phyloP scores from a whole-genome alignment of 1,140 invertebrate genomes.

The Scaptomyza montana region DNA sequence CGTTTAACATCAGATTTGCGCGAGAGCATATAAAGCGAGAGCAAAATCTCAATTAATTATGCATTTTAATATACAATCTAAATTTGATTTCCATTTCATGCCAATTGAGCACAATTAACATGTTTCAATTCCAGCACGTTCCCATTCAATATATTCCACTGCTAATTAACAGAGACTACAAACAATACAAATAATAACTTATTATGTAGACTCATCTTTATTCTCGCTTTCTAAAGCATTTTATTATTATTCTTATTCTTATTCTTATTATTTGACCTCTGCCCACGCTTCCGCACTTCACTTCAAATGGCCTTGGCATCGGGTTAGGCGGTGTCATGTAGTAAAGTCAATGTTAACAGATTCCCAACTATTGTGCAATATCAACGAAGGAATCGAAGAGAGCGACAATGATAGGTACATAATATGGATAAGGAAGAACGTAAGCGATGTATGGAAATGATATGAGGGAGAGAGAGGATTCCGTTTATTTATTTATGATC shows the following conservation, averaged over 20 bases:
- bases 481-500: slow-evolving; percentile 38
- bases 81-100: slow-evolving; percentile 15
- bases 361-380: neutral
- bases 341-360: neutral
- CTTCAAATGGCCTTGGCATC: slow-evolving; percentile 15
- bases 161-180: slow-evolving; percentile 1
- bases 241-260: neutral
- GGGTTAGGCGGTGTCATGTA: neutral
- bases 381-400: slow-evolving; percentile 9
- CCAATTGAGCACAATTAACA: slow-evolving; percentile 16
- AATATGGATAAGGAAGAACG: neutral
- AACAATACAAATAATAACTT: slow-evolving; percentile 5
- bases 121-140: slow-evolving; percentile 30
- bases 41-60: slow-evolving; percentile 33
- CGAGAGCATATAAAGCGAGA: neutral
- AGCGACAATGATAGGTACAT: neutral
- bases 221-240: neutral
- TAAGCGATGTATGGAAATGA: slow-evolving; percentile 21
- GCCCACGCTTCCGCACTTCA: slow-evolving; percentile 63
- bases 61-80: slow-evolving; percentile 25
- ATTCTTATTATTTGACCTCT: slow-evolving; percentile 27
- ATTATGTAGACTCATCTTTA: slow-evolving; percentile 9
- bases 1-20: neutral
- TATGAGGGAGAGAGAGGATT: slow-evolving; percentile 9
- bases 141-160: slow-evolving; percentile 19